Conservation (phyloP, 2,888 invertebrate genomes). For the Colletes collaris region DNA sequence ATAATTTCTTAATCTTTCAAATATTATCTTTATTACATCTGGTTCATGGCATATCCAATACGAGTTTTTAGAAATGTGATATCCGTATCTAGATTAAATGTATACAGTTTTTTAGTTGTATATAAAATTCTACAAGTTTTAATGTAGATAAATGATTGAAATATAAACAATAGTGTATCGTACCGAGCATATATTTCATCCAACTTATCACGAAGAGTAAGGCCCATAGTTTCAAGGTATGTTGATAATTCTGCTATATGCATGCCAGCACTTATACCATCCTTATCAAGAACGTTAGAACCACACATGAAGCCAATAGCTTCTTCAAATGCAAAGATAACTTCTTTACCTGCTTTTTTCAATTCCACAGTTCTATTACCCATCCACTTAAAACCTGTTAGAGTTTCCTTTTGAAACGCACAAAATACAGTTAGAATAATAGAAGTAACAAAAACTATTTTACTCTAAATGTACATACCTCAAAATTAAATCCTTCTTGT, state of each 20-base stretch:
- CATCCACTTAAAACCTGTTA: conserved; percentile 99
- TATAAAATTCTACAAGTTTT: neutral
- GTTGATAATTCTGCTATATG: conserved; percentile 90
- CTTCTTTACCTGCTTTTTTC: conserved; percentile 88
- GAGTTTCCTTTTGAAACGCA: conserved; percentile 87
- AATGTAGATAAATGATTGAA: conserved; percentile 3
- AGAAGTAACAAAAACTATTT: neutral
- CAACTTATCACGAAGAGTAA: conserved; percentile 87
- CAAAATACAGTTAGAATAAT: conserved; percentile 1
- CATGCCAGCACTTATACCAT: conserved; percentile 96
- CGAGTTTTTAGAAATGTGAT: conserved; percentile 93
- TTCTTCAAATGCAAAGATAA: conserved; percentile 98
- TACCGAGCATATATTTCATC: conserved; percentile 90
- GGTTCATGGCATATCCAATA: conserved; percentile 95
- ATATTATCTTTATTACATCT: conserved; percentile 88
- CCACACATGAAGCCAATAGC: conserved; percentile 99
- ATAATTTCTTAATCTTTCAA: conserved; percentile 91
- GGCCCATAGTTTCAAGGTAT: conserved; percentile 86
- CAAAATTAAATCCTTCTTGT: conserved; percentile 89
- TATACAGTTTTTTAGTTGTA: neutral
- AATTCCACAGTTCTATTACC: conserved; percentile 93
- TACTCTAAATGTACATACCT: conserved; percentile 79
- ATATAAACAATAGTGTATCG: conserved; percentile 62
- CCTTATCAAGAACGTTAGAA: conserved; percentile 95
- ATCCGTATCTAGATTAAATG: conserved; percentile 88